phyloP scores from a whole-genome alignment of 2,113 vertebrate genomes.

The Epinephelus lanceolatus region DNA sequence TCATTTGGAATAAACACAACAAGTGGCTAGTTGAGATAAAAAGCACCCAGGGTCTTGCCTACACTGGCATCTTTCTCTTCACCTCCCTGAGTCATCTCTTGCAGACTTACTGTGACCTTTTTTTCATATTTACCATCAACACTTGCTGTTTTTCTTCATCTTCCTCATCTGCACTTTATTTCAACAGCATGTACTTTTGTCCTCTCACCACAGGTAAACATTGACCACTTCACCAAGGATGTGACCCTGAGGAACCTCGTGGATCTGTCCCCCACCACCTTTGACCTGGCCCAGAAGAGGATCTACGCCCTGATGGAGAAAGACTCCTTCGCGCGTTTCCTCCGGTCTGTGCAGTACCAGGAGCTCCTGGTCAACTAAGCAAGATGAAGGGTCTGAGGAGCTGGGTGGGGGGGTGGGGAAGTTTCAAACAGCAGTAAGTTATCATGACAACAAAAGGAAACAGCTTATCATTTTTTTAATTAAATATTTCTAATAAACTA shows the following conservation, averaged over 20 bases:
- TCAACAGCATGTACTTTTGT: neutral
- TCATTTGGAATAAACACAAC: constrained; percentile 4
- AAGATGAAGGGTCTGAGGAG: constrained; percentile 5
- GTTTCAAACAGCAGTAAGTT: constrained; percentile 56
- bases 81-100: too few relatives aligned
- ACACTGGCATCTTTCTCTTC: neutral
- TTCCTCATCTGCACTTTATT: neutral
- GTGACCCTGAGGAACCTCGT: constrained; percentile 94
- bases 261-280: constrained; percentile 88
- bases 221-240: constrained; percentile 95
- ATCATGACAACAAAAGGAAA: neutral
- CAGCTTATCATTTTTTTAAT: neutral
- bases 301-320: constrained; percentile 97
- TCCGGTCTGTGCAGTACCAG: constrained; percentile 91
- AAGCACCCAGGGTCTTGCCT: neutral
- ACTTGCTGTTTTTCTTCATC: neutral
- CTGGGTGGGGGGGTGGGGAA: constrained; percentile 14
- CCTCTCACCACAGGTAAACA: constrained; percentile 90
- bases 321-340: constrained; percentile 94
- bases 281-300: constrained; percentile 94
- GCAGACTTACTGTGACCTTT: too few relatives aligned
- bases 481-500: constrained; percentile 46
- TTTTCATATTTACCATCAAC: neutral
- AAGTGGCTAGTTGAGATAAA: neutral
- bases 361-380: constrained; percentile 85